Conservation (phyloP, 2,113 vertebrate species). For the Macrotus californicus region DNA sequence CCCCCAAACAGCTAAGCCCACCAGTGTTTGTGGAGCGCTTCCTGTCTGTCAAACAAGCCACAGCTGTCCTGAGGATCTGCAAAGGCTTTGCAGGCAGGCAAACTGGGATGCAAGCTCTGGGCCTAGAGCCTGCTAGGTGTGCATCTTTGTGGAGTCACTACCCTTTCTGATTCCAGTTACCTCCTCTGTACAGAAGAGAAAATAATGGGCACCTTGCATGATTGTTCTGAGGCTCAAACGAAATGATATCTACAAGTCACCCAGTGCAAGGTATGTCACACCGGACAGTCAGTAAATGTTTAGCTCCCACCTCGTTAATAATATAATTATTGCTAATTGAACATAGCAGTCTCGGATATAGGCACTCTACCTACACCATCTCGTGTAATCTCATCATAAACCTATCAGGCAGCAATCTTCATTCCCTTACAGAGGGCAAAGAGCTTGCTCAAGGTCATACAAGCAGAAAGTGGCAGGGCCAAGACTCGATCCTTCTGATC, state of each 20-base stretch:
- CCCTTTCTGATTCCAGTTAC: not conserved
- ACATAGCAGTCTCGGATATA: not conserved
- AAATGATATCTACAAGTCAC: not conserved
- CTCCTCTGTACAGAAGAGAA: not conserved
- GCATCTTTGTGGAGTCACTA: not conserved
- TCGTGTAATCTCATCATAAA: accelerated
- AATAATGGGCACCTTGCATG: not conserved
- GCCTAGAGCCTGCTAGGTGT: not conserved
- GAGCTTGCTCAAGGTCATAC: not conserved
- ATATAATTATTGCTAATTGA: not conserved
- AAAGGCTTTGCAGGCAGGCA: not conserved
- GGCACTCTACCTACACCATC: not conserved
- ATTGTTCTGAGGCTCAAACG: not conserved
- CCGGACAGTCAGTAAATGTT: not conserved
- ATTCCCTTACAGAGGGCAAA: not conserved
- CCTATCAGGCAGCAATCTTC: not conserved
- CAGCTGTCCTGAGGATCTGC: not conserved
- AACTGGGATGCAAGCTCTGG: not conserved
- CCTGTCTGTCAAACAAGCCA: not conserved
- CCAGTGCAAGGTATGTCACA: not conserved
- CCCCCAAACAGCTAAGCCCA: not conserved
- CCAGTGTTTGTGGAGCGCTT: not conserved
- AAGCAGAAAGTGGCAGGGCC: not conserved
- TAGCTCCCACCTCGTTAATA: not conserved
- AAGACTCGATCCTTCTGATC: not conserved